Base-by-base conservation (phyloP, 2,113 vertebrate genomes). In the Taurulus bubalis region DNA sequence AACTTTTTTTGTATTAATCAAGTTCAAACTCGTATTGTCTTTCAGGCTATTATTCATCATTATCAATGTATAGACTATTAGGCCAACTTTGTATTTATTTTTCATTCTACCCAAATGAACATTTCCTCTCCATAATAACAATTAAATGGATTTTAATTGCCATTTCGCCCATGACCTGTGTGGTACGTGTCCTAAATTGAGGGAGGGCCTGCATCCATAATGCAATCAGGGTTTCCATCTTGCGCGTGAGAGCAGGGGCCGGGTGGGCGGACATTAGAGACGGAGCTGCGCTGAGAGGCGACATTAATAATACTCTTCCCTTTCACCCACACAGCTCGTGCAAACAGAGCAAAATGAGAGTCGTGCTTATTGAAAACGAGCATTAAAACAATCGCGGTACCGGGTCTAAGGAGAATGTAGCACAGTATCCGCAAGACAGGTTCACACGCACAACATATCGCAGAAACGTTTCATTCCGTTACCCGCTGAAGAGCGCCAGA, bases 401-500 rank as follows among this genome's bases (percentile, higher is more conserved):
- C 53, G 40, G 49, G 18, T 75, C n/a, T n/a, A 42, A 2, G 14
- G 36, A 45, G 14, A 49, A 75, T 36, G 11, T 1, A 18, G 20
- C 40, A 4, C 36, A 72, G 12, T 71, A 72, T 78, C 45, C 6
- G 20, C 51, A 59, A 47, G 26, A 40, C 20, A 58, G 9, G 24
- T 24, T 32, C 59, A 75, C 65, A 15, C 26, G 28, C 55, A 59
- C 22, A 18, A 1, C 5, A 70, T 0, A 51, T 32, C 4, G 40
- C 70, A 55, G 36, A n/a, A 55, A 2, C 6, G 11, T 15, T 20
- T 32, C 1, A 3, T 53, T 38, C 0, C 26, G 3, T 90, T 89
- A 91, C 91, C 91, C 49, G 1, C 53, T 60, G 40, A 30, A 68
- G 62, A 88, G 42, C 47, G 3, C 71, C 62, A 84, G 55, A 28